Evolutionary conservation across 2,113 vertebrate species (phyloP), one percentile per base, ranked within the genome.

Genomic region (Cnemophilus loriae): DNA sequence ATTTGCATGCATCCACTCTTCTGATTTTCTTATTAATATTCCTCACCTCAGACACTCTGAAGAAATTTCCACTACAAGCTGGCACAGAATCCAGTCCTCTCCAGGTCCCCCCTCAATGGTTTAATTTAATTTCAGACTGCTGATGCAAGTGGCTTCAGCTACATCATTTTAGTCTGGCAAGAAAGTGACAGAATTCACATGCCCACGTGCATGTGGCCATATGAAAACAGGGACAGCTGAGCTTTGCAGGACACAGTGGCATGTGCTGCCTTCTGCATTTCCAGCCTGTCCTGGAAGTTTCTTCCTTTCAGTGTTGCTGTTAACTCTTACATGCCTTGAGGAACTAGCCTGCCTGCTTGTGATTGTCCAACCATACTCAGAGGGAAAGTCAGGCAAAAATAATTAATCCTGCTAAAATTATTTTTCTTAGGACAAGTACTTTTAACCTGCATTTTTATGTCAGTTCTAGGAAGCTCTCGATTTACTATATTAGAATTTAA

Each of bases 21-120:
- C 81, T 60, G 52, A 79, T 87, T 89, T 87, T 69, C 81, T 91
- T 91, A 67, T 87, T 94, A 90, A 93, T 90, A 86, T 93, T 94
- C 83, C 63, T 81, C 73, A 59, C 60, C 56, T 92, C 46, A 73
- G 57, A 88, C 57, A 19, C 59, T 70, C 23, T 50, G 22, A 61
- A 95, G 67, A 87, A 75, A 79, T 89, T 91, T 75, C 65, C 42
- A 16, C 53, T 53, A 35, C 44, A 71, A 60, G 20, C n/a, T 84
- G 87, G 41, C 47, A 65, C 14, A 52, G 81, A 71, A 89, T 78
- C 44, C 32, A 35, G 32, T 60, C 65, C 41, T 87, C 13, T 74
- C 24, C 87, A 46, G 37, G 57, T 82, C 30, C 42, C 42, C 30
- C 42, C 42, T 35, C 1, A 2, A 13, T 35, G 20, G n/a, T 76